Conservation (phyloP, 1,140 invertebrate species). For the silkworm (Bombyx mori) region DNA sequence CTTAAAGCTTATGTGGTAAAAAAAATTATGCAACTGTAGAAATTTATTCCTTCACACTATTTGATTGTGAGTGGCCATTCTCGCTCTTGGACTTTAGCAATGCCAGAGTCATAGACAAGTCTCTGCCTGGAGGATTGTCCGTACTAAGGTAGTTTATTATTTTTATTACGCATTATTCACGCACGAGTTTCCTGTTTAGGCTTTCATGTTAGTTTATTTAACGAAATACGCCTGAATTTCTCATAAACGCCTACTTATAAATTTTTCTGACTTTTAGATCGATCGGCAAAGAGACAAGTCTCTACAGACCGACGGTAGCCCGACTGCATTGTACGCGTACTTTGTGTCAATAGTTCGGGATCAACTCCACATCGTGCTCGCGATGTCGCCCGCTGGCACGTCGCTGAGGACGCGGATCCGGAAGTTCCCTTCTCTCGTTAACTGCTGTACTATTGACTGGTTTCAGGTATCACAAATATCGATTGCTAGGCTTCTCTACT, state of each 20-base stretch:
- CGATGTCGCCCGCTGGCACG: conserved; percentile 94
- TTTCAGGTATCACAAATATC: conserved; percentile 80
- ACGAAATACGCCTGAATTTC: too few relatives aligned
- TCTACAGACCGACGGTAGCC: conserved; percentile 92
- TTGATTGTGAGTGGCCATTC: too few relatives aligned
- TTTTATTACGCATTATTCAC: too few relatives aligned
- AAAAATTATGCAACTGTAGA: not conserved
- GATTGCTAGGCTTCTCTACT: too few relatives aligned
- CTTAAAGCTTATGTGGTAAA: not conserved
- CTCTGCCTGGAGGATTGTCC: too few relatives aligned
- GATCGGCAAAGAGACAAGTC: conserved; percentile 92
- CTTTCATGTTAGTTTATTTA: too few relatives aligned
- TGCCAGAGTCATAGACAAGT: too few relatives aligned
- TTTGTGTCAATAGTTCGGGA: conserved; percentile 91
- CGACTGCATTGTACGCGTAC: conserved; percentile 92
- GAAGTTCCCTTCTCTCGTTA: conserved; percentile 95
- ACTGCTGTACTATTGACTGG: conserved; percentile 98
- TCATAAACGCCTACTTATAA: not conserved
- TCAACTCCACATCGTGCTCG: conserved; percentile 92
- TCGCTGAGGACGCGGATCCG: conserved; percentile 87
- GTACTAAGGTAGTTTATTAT: too few relatives aligned
- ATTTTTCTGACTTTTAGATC: conserved; percentile 68
- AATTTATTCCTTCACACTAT: not conserved
- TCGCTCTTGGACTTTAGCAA: too few relatives aligned
- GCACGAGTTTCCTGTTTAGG: too few relatives aligned